Evolutionary conservation across 53 echinoderm and acorn worm genomes (phyloP).

Genomic region (Luidia sarsii): DNA sequence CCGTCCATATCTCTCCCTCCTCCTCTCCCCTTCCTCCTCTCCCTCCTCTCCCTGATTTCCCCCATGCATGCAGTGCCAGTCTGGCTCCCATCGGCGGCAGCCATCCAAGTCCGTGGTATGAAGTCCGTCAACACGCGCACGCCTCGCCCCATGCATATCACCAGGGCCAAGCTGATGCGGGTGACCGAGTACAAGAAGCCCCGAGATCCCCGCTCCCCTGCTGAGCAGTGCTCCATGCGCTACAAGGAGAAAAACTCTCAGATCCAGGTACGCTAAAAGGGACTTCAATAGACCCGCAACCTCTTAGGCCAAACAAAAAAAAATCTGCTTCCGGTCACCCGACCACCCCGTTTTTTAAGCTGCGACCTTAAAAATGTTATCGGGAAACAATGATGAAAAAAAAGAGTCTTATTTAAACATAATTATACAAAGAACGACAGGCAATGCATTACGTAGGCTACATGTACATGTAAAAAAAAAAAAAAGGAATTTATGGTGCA

Average conservation of each 20-base stretch:
- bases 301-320: background rate
- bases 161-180: conserved; percentile 83
- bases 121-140: conserved; percentile 85
- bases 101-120: conserved; percentile 65
- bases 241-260: conserved; percentile 5
- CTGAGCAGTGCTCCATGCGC: conserved; percentile 66
- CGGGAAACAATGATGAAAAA: too few relatives aligned
- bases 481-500: too few relatives aligned
- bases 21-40: too few relatives aligned
- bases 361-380: too few relatives aligned
- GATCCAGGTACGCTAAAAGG: background rate
- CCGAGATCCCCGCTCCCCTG: conserved; percentile 56
- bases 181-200: conserved; percentile 66
- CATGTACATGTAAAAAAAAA: too few relatives aligned
- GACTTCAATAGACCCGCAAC: background rate
- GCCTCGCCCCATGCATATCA: conserved; percentile 85
- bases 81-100: conserved; percentile 50
- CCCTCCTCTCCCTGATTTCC: too few relatives aligned
- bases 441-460: too few relatives aligned
- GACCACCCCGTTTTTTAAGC: too few relatives aligned
- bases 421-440: too few relatives aligned
- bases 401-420: too few relatives aligned
- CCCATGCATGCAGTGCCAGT: conserved; percentile 53
- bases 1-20: too few relatives aligned
- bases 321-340: background rate